These are phyloP conservation scores for Crambe crambe DNA, from an alignment of 37 sponge, comb jelly and placozoan species.

Conservation along the genomic window DNA sequence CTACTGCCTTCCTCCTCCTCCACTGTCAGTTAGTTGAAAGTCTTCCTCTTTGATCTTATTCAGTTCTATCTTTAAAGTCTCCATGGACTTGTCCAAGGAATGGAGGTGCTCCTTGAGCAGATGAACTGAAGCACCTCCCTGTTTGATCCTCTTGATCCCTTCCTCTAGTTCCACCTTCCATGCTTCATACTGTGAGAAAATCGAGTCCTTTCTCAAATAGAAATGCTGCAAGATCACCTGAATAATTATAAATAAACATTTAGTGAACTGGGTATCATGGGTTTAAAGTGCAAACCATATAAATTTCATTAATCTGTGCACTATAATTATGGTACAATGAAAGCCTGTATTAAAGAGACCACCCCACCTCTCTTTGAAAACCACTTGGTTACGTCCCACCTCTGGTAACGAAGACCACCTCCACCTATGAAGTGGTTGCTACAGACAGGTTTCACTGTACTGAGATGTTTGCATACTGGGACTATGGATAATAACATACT, in stretches of 20 bases:
- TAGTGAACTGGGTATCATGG: too few relatives aligned
- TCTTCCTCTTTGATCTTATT: constrained; percentile 24
- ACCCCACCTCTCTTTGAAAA: too few relatives aligned
- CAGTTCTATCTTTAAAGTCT: constrained; percentile 45
- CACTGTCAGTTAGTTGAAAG: neutral
- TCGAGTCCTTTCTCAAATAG: constrained; percentile 53
- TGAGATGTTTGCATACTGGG: too few relatives aligned
- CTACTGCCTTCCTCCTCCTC: constrained; percentile 1
- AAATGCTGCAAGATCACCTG: constrained; percentile 85
- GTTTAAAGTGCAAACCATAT: neutral
- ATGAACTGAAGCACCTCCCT: neutral
- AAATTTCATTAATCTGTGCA: too few relatives aligned
- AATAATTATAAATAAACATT: too few relatives aligned
- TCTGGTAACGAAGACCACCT: too few relatives aligned
- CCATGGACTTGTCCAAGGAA: constrained; percentile 26
- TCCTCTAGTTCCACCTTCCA: constrained; percentile 47
- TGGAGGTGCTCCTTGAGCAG: constrained; percentile 32
- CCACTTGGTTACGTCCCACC: too few relatives aligned
- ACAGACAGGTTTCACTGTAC: too few relatives aligned
- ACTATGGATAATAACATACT: constrained; percentile 43
- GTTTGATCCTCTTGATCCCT: constrained; percentile 28
- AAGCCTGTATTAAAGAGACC: too few relatives aligned
- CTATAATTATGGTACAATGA: too few relatives aligned
- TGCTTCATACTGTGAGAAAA: constrained; percentile 52
- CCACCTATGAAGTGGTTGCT: too few relatives aligned